phyloP scores from a whole-genome alignment of 2,888 invertebrate genomes.

The Petrolisthes manimaculis region DNA sequence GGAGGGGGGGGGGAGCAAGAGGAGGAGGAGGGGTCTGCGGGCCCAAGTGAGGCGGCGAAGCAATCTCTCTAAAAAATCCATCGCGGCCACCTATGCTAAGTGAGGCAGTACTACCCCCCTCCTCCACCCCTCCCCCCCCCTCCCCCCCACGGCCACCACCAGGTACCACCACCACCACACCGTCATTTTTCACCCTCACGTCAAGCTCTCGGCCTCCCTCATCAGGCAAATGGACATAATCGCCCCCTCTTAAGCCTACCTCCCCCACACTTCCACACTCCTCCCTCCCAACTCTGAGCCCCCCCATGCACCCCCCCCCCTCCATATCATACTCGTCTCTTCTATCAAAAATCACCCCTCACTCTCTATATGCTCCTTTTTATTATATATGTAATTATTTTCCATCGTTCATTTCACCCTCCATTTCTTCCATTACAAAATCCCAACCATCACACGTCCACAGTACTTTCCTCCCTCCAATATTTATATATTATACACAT shows the following conservation, averaged over 20 bases:
- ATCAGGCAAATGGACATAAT: constrained; percentile 57
- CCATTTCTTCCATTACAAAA: neutral
- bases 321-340: neutral
- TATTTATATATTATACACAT: neutral
- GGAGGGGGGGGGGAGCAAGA: constrained; percentile 3
- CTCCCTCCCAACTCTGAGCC: neutral
- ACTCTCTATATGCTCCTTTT: neutral
- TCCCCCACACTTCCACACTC: neutral
- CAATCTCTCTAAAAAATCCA: neutral
- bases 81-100: neutral
- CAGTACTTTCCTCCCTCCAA: neutral
- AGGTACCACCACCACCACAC: constrained; percentile 21
- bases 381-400: neutral
- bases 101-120: neutral
- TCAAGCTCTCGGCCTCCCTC: constrained; percentile 41
- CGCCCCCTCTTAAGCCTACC: constrained; percentile 28
- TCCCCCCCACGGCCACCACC: constrained; percentile 2
- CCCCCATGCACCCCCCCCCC: neutral
- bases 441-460: neutral
- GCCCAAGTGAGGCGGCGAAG: neutral
- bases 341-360: neutral
- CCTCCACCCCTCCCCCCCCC: neutral
- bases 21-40: neutral
- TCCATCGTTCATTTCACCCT: neutral
- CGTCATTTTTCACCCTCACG: constrained; percentile 54